Conservation (phyloP, 2,113 vertebrate genomes). For the Microtus oregoni region DNA sequence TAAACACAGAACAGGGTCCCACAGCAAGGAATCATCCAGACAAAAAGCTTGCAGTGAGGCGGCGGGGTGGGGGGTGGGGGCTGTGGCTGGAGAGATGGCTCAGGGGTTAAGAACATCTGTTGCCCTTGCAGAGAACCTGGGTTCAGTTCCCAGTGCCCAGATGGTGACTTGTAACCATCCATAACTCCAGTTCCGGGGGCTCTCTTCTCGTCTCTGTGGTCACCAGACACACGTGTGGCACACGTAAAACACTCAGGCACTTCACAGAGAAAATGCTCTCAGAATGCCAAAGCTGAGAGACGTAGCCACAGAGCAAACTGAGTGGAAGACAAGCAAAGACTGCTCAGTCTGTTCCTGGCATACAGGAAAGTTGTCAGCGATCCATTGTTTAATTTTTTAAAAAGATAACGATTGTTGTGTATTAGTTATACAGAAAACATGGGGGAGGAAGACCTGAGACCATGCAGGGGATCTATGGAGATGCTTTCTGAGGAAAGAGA, state of each 20-base stretch:
- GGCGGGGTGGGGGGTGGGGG: rapidly evolving
- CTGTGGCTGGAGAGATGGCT: background rate
- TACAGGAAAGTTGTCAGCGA: background rate
- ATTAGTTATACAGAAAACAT: background rate
- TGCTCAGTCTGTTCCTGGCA: background rate
- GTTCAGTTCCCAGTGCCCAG: background rate
- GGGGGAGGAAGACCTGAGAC: background rate
- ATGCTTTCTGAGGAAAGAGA: background rate
- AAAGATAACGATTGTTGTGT: background rate
- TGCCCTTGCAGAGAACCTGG: background rate
- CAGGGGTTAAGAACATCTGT: background rate
- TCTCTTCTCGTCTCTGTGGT: background rate
- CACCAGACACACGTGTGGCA: background rate
- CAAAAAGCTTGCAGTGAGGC: background rate
- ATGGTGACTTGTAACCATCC: background rate
- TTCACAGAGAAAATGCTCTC: background rate
- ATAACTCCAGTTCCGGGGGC: too few species aligned
- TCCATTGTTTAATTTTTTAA: background rate
- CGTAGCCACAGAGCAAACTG: background rate
- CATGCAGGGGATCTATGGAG: background rate
- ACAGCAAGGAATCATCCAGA: background rate
- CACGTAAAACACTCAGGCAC: background rate
- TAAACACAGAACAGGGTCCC: background rate
- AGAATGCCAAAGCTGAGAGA: background rate
- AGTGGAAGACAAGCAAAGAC: background rate